phyloP scores from a whole-genome alignment of 2,888 invertebrate genomes.

The Mongoloraphidia duomilia region DNA sequence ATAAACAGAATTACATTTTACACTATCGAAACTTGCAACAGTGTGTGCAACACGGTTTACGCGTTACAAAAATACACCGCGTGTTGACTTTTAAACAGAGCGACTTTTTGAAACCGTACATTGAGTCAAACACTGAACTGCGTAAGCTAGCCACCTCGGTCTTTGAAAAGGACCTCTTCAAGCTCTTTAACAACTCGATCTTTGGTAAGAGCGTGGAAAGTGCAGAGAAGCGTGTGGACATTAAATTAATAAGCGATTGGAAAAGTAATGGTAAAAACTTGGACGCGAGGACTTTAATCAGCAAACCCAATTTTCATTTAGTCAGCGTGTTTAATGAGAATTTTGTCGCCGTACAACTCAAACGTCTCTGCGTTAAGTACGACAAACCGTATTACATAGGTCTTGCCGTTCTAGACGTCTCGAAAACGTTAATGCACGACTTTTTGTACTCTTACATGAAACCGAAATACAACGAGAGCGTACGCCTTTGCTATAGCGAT shows the following conservation, averaged over 20 bases:
- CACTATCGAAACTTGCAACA: constrained; percentile 20
- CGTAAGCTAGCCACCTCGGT: constrained; percentile 14
- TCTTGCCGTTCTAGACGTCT: constrained; percentile 25
- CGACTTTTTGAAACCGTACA: constrained; percentile 24
- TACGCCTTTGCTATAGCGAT: constrained; percentile 19
- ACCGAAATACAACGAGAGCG: constrained; percentile 16
- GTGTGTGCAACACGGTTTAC: constrained; percentile 17
- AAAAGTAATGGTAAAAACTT: constrained; percentile 17
- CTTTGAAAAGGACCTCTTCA: constrained; percentile 17
- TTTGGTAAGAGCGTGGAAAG: constrained; percentile 29
- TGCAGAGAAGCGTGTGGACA: constrained; percentile 23
- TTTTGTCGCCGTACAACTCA: constrained; percentile 22
- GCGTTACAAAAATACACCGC: constrained; percentile 21
- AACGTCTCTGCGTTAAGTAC: constrained; percentile 17
- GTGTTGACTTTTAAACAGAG: constrained; percentile 24
- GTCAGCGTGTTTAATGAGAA: constrained; percentile 21
- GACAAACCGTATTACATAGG: constrained; percentile 27
- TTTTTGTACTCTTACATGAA: constrained; percentile 24
- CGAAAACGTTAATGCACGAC: constrained; percentile 26
- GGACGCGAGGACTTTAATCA: constrained; percentile 21
- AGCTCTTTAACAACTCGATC: constrained; percentile 23
- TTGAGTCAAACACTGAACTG: constrained; percentile 25
- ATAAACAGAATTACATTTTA: constrained; percentile 19
- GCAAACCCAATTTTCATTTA: constrained; percentile 21
- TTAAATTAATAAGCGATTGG: constrained; percentile 20